phyloP scores from a whole-genome alignment of 2,888 invertebrate genomes.

The Cryptops parisi region DNA sequence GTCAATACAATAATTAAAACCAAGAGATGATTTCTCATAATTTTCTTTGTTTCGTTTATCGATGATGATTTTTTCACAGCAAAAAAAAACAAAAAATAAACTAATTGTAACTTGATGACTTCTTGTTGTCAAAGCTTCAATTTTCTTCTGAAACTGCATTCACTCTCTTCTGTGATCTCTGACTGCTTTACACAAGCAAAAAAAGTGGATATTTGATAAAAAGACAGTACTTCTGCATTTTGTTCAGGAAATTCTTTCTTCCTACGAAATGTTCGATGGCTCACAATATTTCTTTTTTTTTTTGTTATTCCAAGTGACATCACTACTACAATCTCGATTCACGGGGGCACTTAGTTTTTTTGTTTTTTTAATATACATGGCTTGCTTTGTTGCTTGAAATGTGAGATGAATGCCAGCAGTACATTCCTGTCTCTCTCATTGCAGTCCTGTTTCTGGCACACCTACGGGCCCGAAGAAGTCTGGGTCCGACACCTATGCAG shows the following conservation, averaged over 20 bases:
- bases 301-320: conserved; percentile 6
- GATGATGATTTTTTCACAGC: no score
- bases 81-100: no score
- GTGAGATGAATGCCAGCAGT: conserved; percentile 18
- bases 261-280: neutral
- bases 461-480: conserved; percentile 23
- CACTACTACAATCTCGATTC: no score
- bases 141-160: no score
- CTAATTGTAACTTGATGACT: no score
- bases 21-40: no score
- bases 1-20: no score
- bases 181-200: no score
- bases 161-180: no score
- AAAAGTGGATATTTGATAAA: neutral
- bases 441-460: conserved; percentile 24
- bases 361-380: no score
- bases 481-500: conserved; percentile 58
- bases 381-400: neutral
- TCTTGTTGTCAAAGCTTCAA: no score
- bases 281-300: conserved; percentile 13
- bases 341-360: neutral
- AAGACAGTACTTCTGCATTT: conserved; percentile 3
- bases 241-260: conserved; percentile 9
- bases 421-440: conserved; percentile 12
- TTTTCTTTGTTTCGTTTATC: no score